Evolutionary conservation across 2,113 vertebrate species (phyloP).

Genomic region (Erinaceus europaeus): DNA sequence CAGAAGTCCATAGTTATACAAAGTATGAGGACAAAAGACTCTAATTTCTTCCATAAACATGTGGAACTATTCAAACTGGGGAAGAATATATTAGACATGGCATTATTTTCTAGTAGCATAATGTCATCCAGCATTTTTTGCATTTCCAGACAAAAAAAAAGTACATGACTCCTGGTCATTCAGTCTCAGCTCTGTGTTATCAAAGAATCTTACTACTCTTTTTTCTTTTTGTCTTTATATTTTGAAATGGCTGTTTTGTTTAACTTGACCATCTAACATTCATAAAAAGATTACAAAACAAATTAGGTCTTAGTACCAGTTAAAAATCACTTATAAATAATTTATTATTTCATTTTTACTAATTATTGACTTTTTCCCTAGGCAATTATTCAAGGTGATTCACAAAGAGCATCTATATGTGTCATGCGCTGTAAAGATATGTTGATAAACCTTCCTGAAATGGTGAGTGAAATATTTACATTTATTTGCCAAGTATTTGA

Average conservation of each 20-base stretch:
- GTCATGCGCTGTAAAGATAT: conserved; percentile 92
- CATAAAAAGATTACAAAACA: conserved; percentile 13
- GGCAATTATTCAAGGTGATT: conserved; percentile 88
- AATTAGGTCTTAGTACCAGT: neutral
- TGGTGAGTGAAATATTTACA: conserved; percentile 81
- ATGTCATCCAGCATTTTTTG: neutral
- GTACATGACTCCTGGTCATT: neutral
- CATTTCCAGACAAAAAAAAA: conserved; percentile 33
- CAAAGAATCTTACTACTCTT: neutral
- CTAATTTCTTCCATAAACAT: too few species aligned
- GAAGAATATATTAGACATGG: neutral
- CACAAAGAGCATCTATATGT: conserved; percentile 83
- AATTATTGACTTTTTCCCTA: conserved; percentile 73
- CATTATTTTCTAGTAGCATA: neutral
- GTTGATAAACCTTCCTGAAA: conserved; percentile 87
- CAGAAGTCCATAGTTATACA: too few species aligned
- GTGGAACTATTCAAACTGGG: neutral
- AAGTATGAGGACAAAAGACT: too few species aligned
- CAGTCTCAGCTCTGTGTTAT: neutral
- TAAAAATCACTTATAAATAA: conserved; percentile 34
- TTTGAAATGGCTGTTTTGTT: conserved; percentile 15
- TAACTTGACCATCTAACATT: neutral
- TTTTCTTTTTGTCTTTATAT: neutral
- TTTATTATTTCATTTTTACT: conserved; percentile 32
- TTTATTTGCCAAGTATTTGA: conserved; percentile 53